Base-by-base conservation (phyloP, 2,797 vertebrate genomes). In the Falco concolor region DNA sequence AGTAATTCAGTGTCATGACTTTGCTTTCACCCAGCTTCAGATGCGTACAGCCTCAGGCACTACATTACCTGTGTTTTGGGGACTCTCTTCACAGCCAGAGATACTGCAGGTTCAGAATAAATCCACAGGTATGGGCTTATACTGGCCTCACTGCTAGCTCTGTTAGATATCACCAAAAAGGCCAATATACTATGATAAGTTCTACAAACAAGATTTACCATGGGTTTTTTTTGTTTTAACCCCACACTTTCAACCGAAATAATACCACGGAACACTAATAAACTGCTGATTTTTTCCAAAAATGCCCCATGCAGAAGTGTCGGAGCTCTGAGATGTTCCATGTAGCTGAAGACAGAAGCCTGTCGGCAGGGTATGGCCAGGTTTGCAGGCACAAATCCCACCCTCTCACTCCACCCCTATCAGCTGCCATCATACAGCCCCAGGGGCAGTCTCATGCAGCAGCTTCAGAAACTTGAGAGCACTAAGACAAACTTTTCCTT, bases 11-110 rank as follows among this genome's bases (percentile, higher is more conserved):
- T 6, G 16, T 27, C 34, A 30, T 36, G 47, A 30, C 38, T 72
- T 78, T 30, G 23, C 16, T 80, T 44, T 12, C 27, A 50, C 3
- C 2, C 32, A 27, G 13, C 12, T 92, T 80, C 68, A 54, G 54
- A 57, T 14, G 16, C 0, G 0, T 34, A 54, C 9, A 69, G 38
- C 8, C 12, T 53, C 23, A 49, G 16, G 19, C 12, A 24, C n/a
- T 34, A 67, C 13, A 32, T 67, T 77, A 67, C 10, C n/a, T 11
- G 11, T 22, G 12, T 15, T 67, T 63, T 2, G 4, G 12, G 22
- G 38, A 74, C 11, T 67, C 76, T 49, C 38, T 83, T 77, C 38
- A 50, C 23, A 61, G 60, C 2, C 20, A 69, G 36, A 69, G 91
- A 80, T 13, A 9, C 14, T 49, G 50, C 34, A 53, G 59, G 44